Evolutionary conservation across 2,113 vertebrate species (phyloP).

Genomic region (Pelmatolapia mariae): DNA sequence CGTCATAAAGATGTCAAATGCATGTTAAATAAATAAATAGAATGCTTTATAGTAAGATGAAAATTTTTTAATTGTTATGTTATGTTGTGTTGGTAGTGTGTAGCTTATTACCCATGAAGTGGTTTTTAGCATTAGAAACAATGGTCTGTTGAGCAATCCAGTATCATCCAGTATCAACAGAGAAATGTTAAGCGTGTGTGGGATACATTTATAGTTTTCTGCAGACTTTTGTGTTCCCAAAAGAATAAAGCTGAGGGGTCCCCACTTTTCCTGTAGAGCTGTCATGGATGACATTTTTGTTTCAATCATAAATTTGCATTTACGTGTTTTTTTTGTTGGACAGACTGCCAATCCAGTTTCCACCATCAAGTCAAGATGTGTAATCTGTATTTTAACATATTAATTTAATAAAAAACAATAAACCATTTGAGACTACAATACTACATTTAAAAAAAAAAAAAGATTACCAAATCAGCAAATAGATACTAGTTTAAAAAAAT

Average conservation of each 20-base stretch:
- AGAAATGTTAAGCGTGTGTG: background rate
- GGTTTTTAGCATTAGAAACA: background rate
- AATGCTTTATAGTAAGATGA: background rate
- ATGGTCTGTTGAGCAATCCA: background rate
- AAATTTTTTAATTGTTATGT: background rate
- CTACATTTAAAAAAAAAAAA: background rate
- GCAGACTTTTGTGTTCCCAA: background rate
- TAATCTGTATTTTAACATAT: background rate
- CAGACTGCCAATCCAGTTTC: background rate
- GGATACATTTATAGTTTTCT: background rate
- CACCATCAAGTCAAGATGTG: background rate
- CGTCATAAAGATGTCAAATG: background rate
- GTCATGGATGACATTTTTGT: background rate
- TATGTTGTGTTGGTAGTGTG: background rate
- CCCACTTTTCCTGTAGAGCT: background rate
- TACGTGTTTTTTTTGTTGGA: background rate
- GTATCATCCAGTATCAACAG: background rate
- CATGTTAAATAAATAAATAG: background rate
- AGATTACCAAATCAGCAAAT: background rate
- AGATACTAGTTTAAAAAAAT: fast-evolving
- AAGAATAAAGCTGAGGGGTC: background rate
- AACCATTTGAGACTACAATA: background rate
- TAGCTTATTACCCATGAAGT: background rate
- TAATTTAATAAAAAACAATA: background rate
- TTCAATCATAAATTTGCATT: background rate